A percentile compares a stretch with the other conserved stretches of the same genome.
phyloP scores from a whole-genome alignment of 2,888 invertebrate species.

The Ptychoptera albimana region DNA sequence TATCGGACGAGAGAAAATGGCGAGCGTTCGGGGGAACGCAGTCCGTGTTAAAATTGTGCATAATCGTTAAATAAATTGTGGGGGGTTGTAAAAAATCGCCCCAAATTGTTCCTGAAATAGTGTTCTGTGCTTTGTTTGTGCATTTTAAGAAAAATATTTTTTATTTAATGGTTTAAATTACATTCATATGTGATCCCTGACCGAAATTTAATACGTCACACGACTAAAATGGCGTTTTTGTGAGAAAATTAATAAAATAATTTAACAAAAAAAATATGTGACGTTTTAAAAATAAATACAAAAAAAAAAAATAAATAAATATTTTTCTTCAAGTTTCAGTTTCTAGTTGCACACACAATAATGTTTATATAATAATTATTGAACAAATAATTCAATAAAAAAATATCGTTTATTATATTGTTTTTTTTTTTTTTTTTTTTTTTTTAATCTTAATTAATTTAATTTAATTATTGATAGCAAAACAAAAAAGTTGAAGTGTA shows the following conservation, averaged over 20 bases:
- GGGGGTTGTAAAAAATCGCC: background rate
- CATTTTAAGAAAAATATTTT: background rate
- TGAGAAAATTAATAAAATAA: background rate
- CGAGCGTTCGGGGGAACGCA: slow-evolving; percentile 5
- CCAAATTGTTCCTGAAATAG: background rate
- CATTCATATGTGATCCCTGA: background rate
- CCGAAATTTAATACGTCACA: slow-evolving; percentile 1
- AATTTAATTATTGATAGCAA: background rate
- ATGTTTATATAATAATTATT: too few relatives aligned
- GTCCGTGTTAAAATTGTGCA: slow-evolving; percentile 7
- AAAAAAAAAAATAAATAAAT: background rate
- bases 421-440: background rate
- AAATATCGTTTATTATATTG: background rate
- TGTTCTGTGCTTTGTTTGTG: background rate
- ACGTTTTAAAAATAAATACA: background rate
- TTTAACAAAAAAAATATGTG: background rate
- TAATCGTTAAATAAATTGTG: slow-evolving; percentile 6
- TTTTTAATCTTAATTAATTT: too few relatives aligned
- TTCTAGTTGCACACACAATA: too few relatives aligned
- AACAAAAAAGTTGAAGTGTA: too few relatives aligned
- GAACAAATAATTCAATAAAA: background rate
- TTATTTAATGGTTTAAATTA: slow-evolving; percentile 1
- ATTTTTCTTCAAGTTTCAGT: background rate
- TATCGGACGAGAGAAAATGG: slow-evolving; percentile 7
- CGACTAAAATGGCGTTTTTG: slow-evolving; percentile 4